A percentile compares a stretch with the other conserved stretches of the same genome.
These are phyloP conservation scores for Drosophila kikkawai DNA, from an alignment of 1,140 invertebrate species.

Conservation along the genomic window DNA sequence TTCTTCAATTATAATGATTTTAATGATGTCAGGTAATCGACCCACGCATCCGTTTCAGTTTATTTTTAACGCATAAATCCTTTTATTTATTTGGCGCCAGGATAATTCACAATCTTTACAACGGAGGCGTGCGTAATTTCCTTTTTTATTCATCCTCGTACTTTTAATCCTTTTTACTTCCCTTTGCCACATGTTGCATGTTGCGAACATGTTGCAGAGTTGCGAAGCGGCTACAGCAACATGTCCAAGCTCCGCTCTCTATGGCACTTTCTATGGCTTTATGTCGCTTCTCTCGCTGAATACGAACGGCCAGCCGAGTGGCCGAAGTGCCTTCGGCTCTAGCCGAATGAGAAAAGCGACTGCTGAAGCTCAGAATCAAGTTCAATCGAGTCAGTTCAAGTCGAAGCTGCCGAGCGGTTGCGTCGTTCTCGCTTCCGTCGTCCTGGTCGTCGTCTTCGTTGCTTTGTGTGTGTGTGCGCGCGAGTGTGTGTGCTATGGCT, in stretches of 20 bases:
- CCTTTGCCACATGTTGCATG: constrained; percentile 27
- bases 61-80: constrained; percentile 35
- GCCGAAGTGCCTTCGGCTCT: neutral
- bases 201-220: constrained; percentile 48
- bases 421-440: constrained; percentile 44
- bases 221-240: constrained; percentile 15
- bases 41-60: neutral
- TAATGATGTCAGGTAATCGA: constrained; percentile 16
- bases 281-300: constrained; percentile 7
- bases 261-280: neutral
- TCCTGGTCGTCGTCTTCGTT: constrained; percentile 8
- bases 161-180: constrained; percentile 27
- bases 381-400: constrained; percentile 62
- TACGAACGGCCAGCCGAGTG: constrained; percentile 5
- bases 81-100: constrained; percentile 12
- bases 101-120: constrained; percentile 25
- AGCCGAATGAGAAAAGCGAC: constrained; percentile 16
- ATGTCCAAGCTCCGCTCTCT: neutral
- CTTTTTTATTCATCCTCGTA: constrained; percentile 8
- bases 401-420: constrained; percentile 79
- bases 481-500: constrained; percentile 28
- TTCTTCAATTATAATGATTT: constrained; percentile 14
- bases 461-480: constrained; percentile 20
- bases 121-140: constrained; percentile 22
- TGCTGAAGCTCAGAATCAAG: constrained; percentile 32